Conservation (phyloP, 2,888 invertebrate species). For the Sesia bembeciformis region DNA sequence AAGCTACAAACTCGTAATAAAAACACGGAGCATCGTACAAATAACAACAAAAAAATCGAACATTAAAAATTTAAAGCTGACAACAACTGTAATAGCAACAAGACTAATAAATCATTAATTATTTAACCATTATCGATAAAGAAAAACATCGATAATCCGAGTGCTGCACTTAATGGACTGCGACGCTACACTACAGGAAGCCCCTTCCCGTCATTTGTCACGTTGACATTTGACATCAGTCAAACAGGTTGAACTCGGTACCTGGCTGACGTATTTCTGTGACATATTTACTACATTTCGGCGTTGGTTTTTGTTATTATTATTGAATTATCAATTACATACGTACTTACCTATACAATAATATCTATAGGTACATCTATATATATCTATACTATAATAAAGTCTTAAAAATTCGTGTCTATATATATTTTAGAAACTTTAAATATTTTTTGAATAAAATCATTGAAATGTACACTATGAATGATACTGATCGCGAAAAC, state of each 20-base stretch:
- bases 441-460: too few species aligned
- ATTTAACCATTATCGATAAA: conserved; percentile 33
- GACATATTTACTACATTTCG: background rate
- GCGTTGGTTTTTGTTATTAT: conserved; percentile 2
- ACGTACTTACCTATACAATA: background rate
- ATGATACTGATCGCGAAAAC: too few species aligned
- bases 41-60: background rate
- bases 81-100: background rate
- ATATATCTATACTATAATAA: background rate
- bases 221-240: conserved; percentile 68
- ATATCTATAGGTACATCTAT: background rate
- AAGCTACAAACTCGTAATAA: background rate
- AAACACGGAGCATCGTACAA: background rate
- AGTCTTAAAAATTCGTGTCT: too few species aligned
- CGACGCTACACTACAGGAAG: conserved; percentile 59
- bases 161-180: conserved; percentile 37
- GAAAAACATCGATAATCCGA: conserved; percentile 33
- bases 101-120: conserved; percentile 39
- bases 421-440: too few species aligned
- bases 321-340: background rate
- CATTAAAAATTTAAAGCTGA: background rate
- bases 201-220: conserved; percentile 60
- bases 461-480: too few species aligned
- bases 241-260: conserved; percentile 39
- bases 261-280: conserved; percentile 27